phyloP scores from a whole-genome alignment of 2,888 invertebrate species.

The Diarsia brunnea region DNA sequence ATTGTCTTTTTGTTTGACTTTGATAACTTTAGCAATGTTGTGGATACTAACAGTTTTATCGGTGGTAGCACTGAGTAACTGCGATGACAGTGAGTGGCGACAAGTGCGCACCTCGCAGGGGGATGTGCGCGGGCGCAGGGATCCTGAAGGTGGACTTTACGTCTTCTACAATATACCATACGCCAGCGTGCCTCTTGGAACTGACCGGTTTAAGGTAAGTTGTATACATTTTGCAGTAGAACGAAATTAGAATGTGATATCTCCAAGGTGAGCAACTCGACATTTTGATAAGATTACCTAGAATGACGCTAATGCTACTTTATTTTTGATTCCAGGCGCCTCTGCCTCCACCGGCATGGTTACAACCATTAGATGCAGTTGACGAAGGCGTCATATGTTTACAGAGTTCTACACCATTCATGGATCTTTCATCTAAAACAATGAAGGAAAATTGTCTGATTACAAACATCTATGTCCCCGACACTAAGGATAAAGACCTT shows the following conservation, averaged over 20 bases:
- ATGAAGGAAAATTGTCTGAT: constrained; percentile 79
- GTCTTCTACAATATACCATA: constrained; percentile 77
- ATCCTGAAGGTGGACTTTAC: constrained; percentile 66
- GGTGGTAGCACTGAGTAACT: constrained; percentile 13
- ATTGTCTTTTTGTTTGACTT: neutral
- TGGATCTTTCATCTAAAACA: constrained; percentile 14
- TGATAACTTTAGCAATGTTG: constrained; percentile 28
- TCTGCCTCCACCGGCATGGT: constrained; percentile 73
- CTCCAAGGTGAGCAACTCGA: neutral
- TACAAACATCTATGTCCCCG: constrained; percentile 79
- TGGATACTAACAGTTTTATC: constrained; percentile 23
- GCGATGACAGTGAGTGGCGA: constrained; percentile 57
- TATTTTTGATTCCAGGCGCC: constrained; percentile 68
- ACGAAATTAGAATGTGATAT: neutral
- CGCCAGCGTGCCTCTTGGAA: constrained; percentile 74
- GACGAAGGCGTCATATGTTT: constrained; percentile 69
- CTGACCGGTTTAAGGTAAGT: constrained; percentile 74
- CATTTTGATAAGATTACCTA: constrained; percentile 14
- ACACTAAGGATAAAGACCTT: constrained; percentile 70
- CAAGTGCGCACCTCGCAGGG: constrained; percentile 71
- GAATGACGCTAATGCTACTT: constrained; percentile 17
- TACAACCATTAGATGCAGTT: constrained; percentile 67
- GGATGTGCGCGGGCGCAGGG: constrained; percentile 73
- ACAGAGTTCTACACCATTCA: constrained; percentile 49
- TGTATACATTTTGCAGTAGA: neutral